Percentiles rank a stretch among this genome's conserved stretches.
These are phyloP conservation scores for Ctenochaetus hawaiiensis DNA, from an alignment of 2,797 vertebrate genomes.

Conservation along the genomic window DNA sequence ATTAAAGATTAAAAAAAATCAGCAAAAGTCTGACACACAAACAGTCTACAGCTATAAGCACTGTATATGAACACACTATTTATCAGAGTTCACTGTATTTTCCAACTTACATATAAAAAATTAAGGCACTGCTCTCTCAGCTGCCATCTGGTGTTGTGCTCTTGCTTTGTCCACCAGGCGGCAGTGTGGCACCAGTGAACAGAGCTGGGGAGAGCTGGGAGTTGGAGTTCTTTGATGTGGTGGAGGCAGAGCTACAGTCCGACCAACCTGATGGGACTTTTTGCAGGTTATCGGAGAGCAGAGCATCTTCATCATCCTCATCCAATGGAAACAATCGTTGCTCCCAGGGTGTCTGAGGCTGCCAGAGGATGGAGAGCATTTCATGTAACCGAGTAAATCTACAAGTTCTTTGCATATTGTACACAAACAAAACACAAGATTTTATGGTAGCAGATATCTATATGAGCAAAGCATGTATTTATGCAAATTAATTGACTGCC, in stretches of 20 bases:
- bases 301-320: conserved; percentile 40
- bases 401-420: background rate
- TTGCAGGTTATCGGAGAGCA: conserved; percentile 37
- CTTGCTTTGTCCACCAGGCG: conserved; percentile 63
- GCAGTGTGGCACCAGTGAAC: conserved; percentile 42
- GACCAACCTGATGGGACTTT: background rate
- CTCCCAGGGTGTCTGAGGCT: conserved; percentile 70
- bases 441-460: no score
- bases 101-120: conserved; percentile 7
- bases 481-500: no score
- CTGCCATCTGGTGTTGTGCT: conserved; percentile 15
- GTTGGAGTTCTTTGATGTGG: conserved; percentile 45
- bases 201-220: conserved; percentile 14
- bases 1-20: background rate
- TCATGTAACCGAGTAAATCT: background rate
- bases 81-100: background rate
- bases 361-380: conserved; percentile 12
- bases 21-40: background rate
- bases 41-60: background rate
- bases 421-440: no score
- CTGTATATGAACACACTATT: background rate
- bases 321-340: conserved; percentile 67
- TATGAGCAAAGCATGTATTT: no score
- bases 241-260: conserved; percentile 6
- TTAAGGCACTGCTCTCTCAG: conserved; percentile 43